Evolutionary conservation across 92 coral and sea anemone species (phyloP).

Genomic region (Porites lobata): DNA sequence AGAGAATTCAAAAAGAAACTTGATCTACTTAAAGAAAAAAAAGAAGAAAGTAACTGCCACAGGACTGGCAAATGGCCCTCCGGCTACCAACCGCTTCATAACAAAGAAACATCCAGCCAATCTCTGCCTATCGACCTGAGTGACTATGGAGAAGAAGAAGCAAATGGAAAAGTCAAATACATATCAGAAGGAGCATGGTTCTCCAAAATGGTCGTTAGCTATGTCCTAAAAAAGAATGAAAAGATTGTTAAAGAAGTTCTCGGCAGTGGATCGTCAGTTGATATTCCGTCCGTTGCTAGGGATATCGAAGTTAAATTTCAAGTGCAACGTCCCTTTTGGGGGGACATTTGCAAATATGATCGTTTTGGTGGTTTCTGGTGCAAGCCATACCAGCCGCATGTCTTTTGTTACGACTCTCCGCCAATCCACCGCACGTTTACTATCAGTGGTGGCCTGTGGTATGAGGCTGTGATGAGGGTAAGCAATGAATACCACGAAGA

Average conservation of each 20-base stretch:
- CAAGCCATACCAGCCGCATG: conserved; percentile 51
- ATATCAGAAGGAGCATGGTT: conserved; percentile 49
- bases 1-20: no score
- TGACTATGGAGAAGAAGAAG: background rate
- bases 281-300: conserved; percentile 49
- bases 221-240: background rate
- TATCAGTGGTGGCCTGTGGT: conserved; percentile 44
- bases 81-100: background rate
- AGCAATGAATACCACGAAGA: conserved; percentile 56
- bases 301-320: conserved; percentile 49
- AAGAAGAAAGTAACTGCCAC: no score
- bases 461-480: conserved; percentile 67
- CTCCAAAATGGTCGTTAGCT: conserved; percentile 66
- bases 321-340: conserved; percentile 51
- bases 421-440: conserved; percentile 68
- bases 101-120: background rate
- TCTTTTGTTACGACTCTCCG: conserved; percentile 60
- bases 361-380: conserved; percentile 51
- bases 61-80: no score
- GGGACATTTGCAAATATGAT: conserved; percentile 72
- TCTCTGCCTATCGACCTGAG: no score
- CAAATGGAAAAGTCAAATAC: conserved; percentile 34
- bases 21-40: no score
- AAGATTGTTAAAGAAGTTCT: conserved; percentile 10
- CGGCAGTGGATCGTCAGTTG: conserved; percentile 48